Conservation (phyloP, 92 coral and sea anemone species). For the Hydrozoanthus gracilis region DNA sequence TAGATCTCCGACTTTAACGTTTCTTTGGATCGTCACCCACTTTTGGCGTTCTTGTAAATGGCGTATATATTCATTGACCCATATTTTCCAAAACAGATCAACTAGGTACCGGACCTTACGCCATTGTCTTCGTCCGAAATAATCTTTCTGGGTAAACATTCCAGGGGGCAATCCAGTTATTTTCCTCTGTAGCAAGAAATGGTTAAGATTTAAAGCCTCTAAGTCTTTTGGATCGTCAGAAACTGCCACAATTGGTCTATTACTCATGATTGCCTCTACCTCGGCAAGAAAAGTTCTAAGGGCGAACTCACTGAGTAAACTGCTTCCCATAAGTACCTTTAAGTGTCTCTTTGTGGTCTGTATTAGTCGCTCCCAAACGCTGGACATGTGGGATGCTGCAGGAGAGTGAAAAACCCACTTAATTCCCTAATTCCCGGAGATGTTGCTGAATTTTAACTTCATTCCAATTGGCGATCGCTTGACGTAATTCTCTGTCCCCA, state of each 20-base stretch:
- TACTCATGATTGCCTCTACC: too few species aligned
- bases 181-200: slow-evolving; percentile 37
- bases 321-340: too few species aligned
- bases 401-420: slow-evolving; percentile 70
- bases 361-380: too few species aligned
- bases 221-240: background rate
- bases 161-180: slow-evolving; percentile 60
- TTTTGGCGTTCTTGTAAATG: too few species aligned
- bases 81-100: slow-evolving; percentile 36
- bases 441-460: slow-evolving; percentile 44
- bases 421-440: slow-evolving; percentile 49
- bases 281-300: too few species aligned
- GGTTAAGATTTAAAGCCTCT: background rate
- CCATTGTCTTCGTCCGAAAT: slow-evolving; percentile 51
- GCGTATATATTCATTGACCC: background rate
- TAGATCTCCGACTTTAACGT: too few species aligned
- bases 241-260: too few species aligned
- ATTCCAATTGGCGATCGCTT: too few species aligned
- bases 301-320: too few species aligned
- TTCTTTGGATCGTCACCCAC: too few species aligned
- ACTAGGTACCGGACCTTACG: slow-evolving; percentile 42
- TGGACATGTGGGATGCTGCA: too few species aligned
- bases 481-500: slow-evolving; percentile 57
- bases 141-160: slow-evolving; percentile 59
- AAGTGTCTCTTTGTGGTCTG: too few species aligned